Evolutionary conservation across 2,797 vertebrate genomes (phyloP).

Genomic region (Bradypus variegatus): DNA sequence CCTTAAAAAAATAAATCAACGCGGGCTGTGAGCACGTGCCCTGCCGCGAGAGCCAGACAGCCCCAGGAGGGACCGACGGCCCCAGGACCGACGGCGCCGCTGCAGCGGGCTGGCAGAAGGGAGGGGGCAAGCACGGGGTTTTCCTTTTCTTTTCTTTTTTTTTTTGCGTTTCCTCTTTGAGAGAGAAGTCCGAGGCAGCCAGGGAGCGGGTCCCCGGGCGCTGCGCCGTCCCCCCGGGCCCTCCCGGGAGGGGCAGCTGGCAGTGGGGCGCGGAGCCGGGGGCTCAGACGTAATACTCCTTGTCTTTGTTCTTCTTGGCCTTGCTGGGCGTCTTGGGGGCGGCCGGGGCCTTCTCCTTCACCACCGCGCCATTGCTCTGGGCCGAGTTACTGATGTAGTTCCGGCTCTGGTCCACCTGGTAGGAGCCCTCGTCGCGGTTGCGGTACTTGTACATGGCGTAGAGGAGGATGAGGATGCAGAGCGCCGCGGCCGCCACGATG

Average conservation of each 20-base stretch:
- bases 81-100: neutral
- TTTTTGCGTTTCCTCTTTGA: constrained; percentile 61
- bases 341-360: constrained; percentile 88
- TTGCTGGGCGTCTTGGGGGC: constrained; percentile 87
- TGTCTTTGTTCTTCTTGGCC: constrained; percentile 97
- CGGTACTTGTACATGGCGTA: constrained; percentile 98
- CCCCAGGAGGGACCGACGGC: constrained; percentile 5
- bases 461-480: constrained; percentile 94
- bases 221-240: constrained; percentile 28
- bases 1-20: constrained; percentile 68
- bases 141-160: neutral
- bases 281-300: constrained; percentile 94
- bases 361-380: constrained; percentile 88
- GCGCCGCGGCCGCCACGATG: constrained; percentile 91
- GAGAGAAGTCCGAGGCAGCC: constrained; percentile 62
- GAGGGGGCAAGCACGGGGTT: constrained; percentile 44
- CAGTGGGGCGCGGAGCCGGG: constrained; percentile 44
- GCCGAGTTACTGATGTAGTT: constrained; percentile 88
- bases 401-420: constrained; percentile 92
- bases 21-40: constrained; percentile 51
- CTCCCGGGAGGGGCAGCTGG: constrained; percentile 46
- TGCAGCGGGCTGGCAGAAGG: constrained; percentile 10
- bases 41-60: constrained; percentile 3
- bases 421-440: constrained; percentile 92
- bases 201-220: constrained; percentile 38